Base-by-base conservation (phyloP, 2,888 invertebrate genomes). In the Smittia aterrima region DNA sequence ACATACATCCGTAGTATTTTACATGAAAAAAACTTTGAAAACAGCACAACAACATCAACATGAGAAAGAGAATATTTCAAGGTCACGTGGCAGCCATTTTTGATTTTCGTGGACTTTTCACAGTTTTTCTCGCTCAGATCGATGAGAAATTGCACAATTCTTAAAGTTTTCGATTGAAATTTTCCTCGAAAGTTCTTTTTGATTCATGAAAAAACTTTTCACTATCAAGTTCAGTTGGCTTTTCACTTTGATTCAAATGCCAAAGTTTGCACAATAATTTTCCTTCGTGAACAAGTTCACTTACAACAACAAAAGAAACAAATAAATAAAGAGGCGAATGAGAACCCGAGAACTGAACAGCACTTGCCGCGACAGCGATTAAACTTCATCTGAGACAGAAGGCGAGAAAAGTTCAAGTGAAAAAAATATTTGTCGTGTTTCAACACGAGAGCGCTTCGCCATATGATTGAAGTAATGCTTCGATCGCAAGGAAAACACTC, bases 61-160 rank as follows among this genome's bases (percentile, higher is more conserved):
- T 27, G 22, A 25, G n/a, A 25, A 20, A 18, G 25, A 47, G 32
- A 32, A 71, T 54, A 71, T 72, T 71, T 72, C 72, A 72, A 72
- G 72, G 72, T 72, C 72, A 72, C 40, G 18, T 40, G 72, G 72
- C 72, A 58, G 72, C 72, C 72, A 72, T 72, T 72, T 72, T 72
- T 40, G 11, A 18, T 71, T 71, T 70, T 71, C 40, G 25, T 66
- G 38, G 25, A 27, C 22, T 72, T 18, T 72, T 72, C 25, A 18
- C 18, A 54, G 27, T 40, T 72, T 72, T 72, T 62, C 40, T 27
- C 18, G 16, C 20, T 24, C 22, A 40, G 6, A 11, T 66, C 66
- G 32, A 67, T 3, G 13, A 20, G 7, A 41, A 20, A 40, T 13
- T 2, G 16, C 47, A 6, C 47, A n/a, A 47, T 47, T 32, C 9